These are phyloP conservation scores for Cichladusa arquata DNA, from an alignment of 2,113 vertebrate species.

Conservation along the genomic window DNA sequence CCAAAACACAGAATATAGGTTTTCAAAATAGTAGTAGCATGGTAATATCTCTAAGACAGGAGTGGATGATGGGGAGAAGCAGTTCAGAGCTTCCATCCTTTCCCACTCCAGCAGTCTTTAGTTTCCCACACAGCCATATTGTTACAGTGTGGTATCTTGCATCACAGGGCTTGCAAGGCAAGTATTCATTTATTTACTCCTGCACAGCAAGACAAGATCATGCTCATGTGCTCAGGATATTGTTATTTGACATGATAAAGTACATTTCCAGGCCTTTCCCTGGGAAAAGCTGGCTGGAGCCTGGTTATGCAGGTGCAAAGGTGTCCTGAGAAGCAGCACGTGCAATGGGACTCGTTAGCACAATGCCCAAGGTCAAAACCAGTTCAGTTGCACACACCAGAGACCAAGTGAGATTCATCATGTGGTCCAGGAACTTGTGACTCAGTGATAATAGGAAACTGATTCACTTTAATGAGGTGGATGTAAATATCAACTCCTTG, in stretches of 20 bases:
- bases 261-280: background rate
- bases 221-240: background rate
- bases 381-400: conserved; percentile 5
- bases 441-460: conserved; percentile 36
- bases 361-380: conserved; percentile 43
- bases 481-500: conserved; percentile 62
- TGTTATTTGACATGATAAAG: conserved; percentile 1
- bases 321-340: conserved; percentile 26
- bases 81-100: background rate
- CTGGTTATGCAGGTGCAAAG: conserved; percentile 31
- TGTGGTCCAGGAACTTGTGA: conserved; percentile 15
- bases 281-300: conserved; percentile 9
- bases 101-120: background rate
- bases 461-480: conserved; percentile 65
- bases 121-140: background rate
- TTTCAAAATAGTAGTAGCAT: background rate
- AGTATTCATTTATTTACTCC: background rate
- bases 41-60: background rate
- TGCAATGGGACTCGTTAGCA: background rate
- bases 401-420: conserved; percentile 41
- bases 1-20: background rate
- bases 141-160: background rate
- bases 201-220: background rate
- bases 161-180: background rate
- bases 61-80: background rate